These are phyloP conservation scores for Nerophis ophidion DNA, from an alignment of 2,113 vertebrate species.

Conservation along the genomic window DNA sequence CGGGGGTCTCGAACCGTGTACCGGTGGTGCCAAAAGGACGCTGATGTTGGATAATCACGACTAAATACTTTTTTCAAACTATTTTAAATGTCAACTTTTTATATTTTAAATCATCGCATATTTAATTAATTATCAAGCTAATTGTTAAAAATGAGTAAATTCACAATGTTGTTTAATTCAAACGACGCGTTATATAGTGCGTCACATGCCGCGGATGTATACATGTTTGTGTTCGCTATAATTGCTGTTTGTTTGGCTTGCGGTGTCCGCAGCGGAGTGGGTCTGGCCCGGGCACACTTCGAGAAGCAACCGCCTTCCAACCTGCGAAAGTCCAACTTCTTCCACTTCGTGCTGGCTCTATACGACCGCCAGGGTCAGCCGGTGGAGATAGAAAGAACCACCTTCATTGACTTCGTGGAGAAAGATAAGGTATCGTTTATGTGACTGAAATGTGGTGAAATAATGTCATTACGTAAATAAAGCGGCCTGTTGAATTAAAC, in stretches of 20 bases:
- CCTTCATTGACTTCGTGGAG: constrained; percentile 93
- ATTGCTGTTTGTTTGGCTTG: constrained; percentile 32
- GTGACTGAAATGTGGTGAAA: not conserved
- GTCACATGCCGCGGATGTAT: no score
- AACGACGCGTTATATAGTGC: not conserved
- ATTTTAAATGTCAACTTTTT: constrained; percentile 12
- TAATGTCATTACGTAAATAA: not conserved
- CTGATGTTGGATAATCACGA: constrained; percentile 38
- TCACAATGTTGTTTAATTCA: constrained; percentile 4
- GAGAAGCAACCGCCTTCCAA: constrained; percentile 99
- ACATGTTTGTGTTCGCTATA: not conserved
- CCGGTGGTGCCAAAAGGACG: constrained; percentile 54
- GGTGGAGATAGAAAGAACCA: constrained; percentile 96
- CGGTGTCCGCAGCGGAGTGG: constrained; percentile 90
- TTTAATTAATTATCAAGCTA: not conserved
- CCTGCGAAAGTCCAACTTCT: constrained; percentile 99
- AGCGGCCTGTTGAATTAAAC: constrained; percentile 19
- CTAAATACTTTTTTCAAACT: no score
- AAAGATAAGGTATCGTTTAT: constrained; percentile 83
- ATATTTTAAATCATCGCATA: not conserved
- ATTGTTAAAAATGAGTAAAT: not conserved
- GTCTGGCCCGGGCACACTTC: constrained; percentile 96
- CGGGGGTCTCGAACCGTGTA: constrained; percentile 13
- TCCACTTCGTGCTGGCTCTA: constrained; percentile 97
- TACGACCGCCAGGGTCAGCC: constrained; percentile 98